Evolutionary conservation across 2,113 vertebrate species (phyloP), one percentile per base, ranked within the genome.

Genomic region (Microtus oregoni): DNA sequence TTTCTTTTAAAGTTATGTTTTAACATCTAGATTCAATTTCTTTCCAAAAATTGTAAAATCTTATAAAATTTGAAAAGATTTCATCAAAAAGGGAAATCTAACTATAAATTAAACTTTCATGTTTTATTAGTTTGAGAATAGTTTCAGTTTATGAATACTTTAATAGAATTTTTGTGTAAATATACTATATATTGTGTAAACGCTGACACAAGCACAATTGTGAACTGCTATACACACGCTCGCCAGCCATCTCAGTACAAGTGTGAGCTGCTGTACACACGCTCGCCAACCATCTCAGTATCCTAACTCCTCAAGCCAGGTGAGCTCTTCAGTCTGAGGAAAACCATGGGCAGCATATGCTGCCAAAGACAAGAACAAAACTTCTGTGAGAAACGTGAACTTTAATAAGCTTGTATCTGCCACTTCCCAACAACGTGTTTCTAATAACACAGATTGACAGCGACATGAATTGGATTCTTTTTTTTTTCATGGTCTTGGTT

Each of bases 201-300:
- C 41, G 41, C 41, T 41, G 41, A 41, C 41, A 41, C 41, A 41
- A 41, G 28, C 28, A 15, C 35, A 32, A n/a, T 13, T 13, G 44
- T 78, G 58, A 6, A 4, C 30, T 52, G 28, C 47, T 35, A 3
- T 2, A 24, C 12, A 4, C 35, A 3, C 41, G 41, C 79, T 82
- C 20, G 1, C 79, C 32, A 58, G 13, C 11, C 35, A 5, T 55
- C 77, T 55, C 47, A 55, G 14, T 20, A 22, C 41, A 41, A 41
- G 41, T 41, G 41, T 41, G 41, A 41, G 41, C 41, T 41, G 41
- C 41, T 41, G 41, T 41, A 41, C 41, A 41, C 41, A 41, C 41
- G 41, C 41, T 41, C 41, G 41, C 41, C 41, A 41, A 41, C 41
- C 41, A 41, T 41, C 41, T 41, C 41, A 41, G 41, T 97, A 98